Evolutionary conservation across 2,797 vertebrate species (phyloP).

Genomic region (Myiothlypis chrysogaster): DNA sequence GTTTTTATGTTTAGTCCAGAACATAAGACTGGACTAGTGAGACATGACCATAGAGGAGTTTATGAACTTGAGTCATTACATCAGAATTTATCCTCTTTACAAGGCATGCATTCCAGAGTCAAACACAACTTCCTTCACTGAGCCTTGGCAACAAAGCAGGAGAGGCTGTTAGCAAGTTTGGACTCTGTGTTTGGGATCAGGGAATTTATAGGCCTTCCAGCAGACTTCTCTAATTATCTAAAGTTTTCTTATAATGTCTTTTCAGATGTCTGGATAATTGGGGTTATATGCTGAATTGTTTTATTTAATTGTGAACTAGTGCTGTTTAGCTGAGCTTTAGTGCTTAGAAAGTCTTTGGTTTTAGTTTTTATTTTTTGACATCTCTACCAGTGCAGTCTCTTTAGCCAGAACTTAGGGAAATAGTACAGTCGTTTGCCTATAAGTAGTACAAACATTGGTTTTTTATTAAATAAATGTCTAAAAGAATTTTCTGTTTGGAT

Average conservation of each 20-base stretch:
- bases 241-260: not conserved
- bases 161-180: not conserved
- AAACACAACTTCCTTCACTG: not conserved
- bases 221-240: not conserved
- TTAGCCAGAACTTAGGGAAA: not conserved
- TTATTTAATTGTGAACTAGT: not conserved
- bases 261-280: not conserved
- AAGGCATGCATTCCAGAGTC: not conserved
- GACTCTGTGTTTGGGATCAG: not conserved
- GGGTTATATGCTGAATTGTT: not conserved
- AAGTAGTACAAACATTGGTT: not conserved
- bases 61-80: not conserved
- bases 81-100: not conserved
- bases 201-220: not conserved
- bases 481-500: not conserved
- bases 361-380: not conserved
- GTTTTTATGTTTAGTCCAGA: not conserved
- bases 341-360: not conserved
- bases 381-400: not conserved
- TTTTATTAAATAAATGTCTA: not conserved
- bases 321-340: not conserved
- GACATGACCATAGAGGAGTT: not conserved
- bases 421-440: not conserved
- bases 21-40: not conserved
- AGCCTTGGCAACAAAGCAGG: not conserved